These are phyloP conservation scores for Rhinogobio ventralis DNA, from an alignment of 2,797 vertebrate species.

Conservation along the genomic window DNA sequence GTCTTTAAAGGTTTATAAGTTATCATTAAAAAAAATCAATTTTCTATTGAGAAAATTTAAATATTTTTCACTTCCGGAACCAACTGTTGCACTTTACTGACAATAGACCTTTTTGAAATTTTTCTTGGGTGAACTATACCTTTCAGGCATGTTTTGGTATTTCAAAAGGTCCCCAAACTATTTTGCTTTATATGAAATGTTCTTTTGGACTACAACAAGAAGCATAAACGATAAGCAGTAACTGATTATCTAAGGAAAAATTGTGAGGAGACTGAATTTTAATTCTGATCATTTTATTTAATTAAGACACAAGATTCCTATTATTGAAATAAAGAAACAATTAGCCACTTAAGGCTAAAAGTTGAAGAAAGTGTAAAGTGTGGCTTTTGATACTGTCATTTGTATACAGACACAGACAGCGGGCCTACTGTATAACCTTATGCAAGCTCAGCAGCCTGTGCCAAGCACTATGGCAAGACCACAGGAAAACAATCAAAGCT, in stretches of 20 bases:
- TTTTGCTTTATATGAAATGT: neutral
- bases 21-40: neutral
- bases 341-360: slow-evolving; percentile 79
- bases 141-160: neutral
- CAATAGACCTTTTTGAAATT: neutral
- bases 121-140: neutral
- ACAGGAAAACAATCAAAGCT: slow-evolving; percentile 44
- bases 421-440: slow-evolving; percentile 76
- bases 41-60: neutral
- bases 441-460: slow-evolving; percentile 70
- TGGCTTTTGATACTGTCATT: slow-evolving; percentile 79
- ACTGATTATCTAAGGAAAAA: slow-evolving; percentile 10
- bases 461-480: slow-evolving; percentile 28
- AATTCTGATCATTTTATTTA: slow-evolving; percentile 88
- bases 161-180: neutral
- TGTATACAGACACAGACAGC: slow-evolving; percentile 82
- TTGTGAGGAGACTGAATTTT: slow-evolving; percentile 12
- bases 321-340: slow-evolving; percentile 88
- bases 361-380: slow-evolving; percentile 66
- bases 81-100: neutral
- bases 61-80: too few relatives aligned
- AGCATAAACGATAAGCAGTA: neutral
- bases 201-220: neutral
- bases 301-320: slow-evolving; percentile 89
- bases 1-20: neutral